These are phyloP conservation scores for Urocitellus parryii DNA, from an alignment of 2,113 vertebrate species.

Conservation along the genomic window DNA sequence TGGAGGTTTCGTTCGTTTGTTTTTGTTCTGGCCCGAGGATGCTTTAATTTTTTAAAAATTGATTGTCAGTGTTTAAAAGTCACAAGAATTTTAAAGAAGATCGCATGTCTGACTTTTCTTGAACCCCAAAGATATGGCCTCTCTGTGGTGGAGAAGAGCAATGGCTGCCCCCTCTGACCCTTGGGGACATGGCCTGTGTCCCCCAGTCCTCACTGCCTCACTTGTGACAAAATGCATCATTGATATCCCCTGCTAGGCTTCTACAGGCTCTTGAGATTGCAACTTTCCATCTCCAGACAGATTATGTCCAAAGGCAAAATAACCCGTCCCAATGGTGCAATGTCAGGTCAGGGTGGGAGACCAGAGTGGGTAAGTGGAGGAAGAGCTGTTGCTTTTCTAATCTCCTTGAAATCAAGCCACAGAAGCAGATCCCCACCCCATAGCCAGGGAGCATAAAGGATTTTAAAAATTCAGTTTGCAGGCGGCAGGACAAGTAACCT, in stretches of 20 bases:
- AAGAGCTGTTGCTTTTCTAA: neutral
- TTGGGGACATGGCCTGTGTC: neutral
- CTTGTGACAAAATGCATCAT: neutral
- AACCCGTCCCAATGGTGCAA: neutral
- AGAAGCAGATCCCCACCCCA: neutral
- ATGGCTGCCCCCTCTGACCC: neutral
- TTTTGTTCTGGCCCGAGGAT: neutral
- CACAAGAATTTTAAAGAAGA: neutral
- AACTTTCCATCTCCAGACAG: neutral
- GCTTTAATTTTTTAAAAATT: neutral
- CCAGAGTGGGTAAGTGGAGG: too few relatives aligned
- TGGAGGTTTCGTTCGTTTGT: neutral
- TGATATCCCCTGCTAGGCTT: neutral
- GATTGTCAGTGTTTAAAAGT: constrained; percentile 39
- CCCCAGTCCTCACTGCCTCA: neutral
- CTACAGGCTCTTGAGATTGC: neutral
- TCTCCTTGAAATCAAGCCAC: neutral
- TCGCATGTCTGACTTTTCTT: neutral
- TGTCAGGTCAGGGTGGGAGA: neutral
- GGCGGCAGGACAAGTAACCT: neutral
- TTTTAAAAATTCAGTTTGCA: neutral
- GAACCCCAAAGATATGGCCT: neutral
- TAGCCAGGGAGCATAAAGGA: neutral
- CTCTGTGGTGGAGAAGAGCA: fast-evolving
- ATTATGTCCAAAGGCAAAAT: neutral